These are phyloP conservation scores for Recurvirostra avosetta DNA, from an alignment of 2,113 vertebrate species.

Conservation along the genomic window DNA sequence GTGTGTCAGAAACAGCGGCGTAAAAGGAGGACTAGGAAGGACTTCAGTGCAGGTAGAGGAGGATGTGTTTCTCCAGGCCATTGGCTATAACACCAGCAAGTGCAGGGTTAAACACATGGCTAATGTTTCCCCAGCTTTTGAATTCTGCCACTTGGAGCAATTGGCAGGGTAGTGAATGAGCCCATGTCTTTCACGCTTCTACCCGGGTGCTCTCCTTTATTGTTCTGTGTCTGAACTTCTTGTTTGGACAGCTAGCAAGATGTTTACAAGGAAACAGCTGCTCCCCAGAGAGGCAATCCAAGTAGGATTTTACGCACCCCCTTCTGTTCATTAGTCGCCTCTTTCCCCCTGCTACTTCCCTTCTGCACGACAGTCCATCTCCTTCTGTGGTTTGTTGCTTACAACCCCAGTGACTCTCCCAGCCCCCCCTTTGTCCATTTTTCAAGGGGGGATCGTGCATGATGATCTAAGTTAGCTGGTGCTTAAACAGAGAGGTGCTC, in stretches of 20 bases:
- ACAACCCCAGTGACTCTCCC: not conserved
- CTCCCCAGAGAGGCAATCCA: constrained; percentile 62
- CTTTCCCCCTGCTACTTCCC: constrained; percentile 33
- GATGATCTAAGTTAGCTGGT: constrained; percentile 16
- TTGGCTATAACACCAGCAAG: not conserved
- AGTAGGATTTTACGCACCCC: constrained; percentile 57
- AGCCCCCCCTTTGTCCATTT: not conserved
- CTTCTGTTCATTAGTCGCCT: constrained; percentile 62
- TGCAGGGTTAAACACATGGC: not conserved
- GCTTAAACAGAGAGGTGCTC: constrained; percentile 30
- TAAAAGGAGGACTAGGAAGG: not conserved
- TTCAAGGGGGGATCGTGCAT: constrained; percentile 5
- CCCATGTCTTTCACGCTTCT: not conserved
- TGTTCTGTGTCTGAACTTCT: constrained; percentile 53
- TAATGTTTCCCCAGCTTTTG: not conserved
- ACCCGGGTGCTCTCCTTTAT: constrained; percentile 10
- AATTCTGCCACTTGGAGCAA: constrained; percentile 35
- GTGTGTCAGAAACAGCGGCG: not conserved
- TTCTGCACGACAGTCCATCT: not conserved
- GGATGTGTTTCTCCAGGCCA: not conserved
- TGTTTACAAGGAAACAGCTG: constrained; percentile 70
- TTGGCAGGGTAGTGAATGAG: constrained; percentile 21
- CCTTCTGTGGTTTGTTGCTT: constrained; percentile 40
- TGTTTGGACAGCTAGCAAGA: constrained; percentile 67
- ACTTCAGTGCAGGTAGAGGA: not conserved